Percentiles rank a stretch among this genome's conserved stretches.
These are phyloP conservation scores for Berghia stephanieae DNA, from an alignment of 1,140 invertebrate genomes.

Conservation along the genomic window DNA sequence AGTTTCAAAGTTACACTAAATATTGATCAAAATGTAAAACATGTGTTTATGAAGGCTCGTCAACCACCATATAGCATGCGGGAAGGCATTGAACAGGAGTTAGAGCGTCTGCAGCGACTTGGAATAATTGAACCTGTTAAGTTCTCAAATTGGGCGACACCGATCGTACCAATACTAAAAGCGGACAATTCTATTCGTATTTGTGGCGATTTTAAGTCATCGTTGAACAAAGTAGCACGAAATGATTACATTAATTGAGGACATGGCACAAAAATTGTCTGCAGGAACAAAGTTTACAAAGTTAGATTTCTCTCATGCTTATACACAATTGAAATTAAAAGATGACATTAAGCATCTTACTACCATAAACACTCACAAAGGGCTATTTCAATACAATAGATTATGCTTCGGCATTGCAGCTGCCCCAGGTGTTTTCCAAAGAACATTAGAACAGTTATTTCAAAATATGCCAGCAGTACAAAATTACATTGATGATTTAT, in stretches of 20 bases:
- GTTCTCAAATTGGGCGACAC: slow-evolving; percentile 58
- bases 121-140: slow-evolving; percentile 43
- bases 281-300: slow-evolving; percentile 51
- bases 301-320: slow-evolving; percentile 50
- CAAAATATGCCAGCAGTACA: slow-evolving; percentile 30
- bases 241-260: slow-evolving; percentile 56
- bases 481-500: slow-evolving; percentile 38
- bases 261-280: slow-evolving; percentile 47
- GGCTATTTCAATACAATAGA: slow-evolving; percentile 44
- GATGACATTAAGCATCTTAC: slow-evolving; percentile 42
- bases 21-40: slow-evolving; percentile 26
- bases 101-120: slow-evolving; percentile 33
- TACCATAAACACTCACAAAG: slow-evolving; percentile 52
- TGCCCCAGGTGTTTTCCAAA: slow-evolving; percentile 69
- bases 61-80: slow-evolving; percentile 43
- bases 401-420: slow-evolving; percentile 66
- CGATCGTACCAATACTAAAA: slow-evolving; percentile 63
- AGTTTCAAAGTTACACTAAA: slow-evolving; percentile 33
- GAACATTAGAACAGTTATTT: slow-evolving; percentile 65
- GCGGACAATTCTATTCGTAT: slow-evolving; percentile 54
- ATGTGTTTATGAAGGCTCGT: slow-evolving; percentile 34
- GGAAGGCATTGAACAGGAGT: slow-evolving; percentile 50
- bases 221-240: too few relatives aligned
- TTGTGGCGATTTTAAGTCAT: slow-evolving; percentile 63
- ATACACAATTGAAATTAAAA: slow-evolving; percentile 44